Evolutionary conservation across 2,113 vertebrate genomes (phyloP).

Genomic region (Electrona antarctica): DNA sequence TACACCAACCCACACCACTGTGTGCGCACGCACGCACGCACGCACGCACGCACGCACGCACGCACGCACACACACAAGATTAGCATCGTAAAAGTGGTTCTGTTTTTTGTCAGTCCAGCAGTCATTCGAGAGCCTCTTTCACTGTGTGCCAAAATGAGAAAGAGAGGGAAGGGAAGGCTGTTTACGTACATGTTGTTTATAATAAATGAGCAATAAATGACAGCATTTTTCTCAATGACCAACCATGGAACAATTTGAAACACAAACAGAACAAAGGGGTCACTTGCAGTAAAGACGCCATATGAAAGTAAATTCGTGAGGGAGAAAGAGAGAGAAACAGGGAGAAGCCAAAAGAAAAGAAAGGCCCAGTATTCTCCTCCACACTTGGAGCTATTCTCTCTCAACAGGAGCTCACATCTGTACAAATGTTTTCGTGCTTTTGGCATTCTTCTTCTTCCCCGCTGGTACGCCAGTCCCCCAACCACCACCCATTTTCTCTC

Average conservation of each 20-base stretch:
- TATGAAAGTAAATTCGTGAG: neutral
- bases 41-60: neutral
- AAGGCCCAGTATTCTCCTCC: slow-evolving; percentile 1
- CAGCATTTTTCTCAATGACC: neutral
- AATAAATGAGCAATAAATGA: neutral
- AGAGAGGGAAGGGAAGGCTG: neutral
- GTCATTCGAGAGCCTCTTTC: neutral
- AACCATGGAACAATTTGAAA: slow-evolving; percentile 3
- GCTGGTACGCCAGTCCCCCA: too few species aligned
- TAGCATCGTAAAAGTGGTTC: slow-evolving; percentile 5
- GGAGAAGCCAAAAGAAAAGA: neutral
- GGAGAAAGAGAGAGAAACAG: neutral
- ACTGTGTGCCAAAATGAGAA: neutral
- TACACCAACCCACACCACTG: slow-evolving; percentile 15
- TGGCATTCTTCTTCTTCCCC: too few species aligned
- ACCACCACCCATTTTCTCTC: too few species aligned
- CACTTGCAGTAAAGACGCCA: neutral
- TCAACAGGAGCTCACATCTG: slow-evolving; percentile 56
- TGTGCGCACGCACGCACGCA: too few species aligned
- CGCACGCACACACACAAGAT: slow-evolving; percentile 6
- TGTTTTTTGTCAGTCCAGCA: slow-evolving; percentile 29
- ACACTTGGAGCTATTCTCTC: slow-evolving; percentile 6
- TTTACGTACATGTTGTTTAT: neutral
- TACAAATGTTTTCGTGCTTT: slow-evolving; percentile 52
- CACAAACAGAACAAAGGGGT: slow-evolving; percentile 10